Conservation (phyloP, 2,113 vertebrate species). For the Burhinus bistriatus region DNA sequence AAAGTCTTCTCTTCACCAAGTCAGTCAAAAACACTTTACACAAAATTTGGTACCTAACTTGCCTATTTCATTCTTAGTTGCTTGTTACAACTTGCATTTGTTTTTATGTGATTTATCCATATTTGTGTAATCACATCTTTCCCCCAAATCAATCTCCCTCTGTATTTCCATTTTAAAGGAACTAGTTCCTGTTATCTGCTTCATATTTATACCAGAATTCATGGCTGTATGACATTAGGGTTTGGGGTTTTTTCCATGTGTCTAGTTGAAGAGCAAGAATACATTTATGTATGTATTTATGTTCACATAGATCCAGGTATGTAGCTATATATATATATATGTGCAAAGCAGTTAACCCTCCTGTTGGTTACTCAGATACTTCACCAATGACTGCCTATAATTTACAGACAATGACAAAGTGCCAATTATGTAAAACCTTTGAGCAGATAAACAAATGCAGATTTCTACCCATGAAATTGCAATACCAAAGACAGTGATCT, state of each 20-base stretch:
- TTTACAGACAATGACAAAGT: background rate
- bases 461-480: background rate
- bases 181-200: background rate
- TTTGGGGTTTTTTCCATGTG: background rate
- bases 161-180: background rate
- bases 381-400: background rate
- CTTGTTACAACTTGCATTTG: background rate
- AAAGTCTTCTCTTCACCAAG: background rate
- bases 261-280: background rate
- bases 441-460: background rate
- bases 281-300: background rate
- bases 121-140: background rate
- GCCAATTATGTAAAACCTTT: constrained; percentile 8
- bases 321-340: background rate
- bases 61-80: background rate
- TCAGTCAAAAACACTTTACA: background rate
- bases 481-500: background rate
- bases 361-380: background rate
- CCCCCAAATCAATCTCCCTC: background rate
- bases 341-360: background rate
- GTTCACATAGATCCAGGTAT: background rate
- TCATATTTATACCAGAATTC: background rate
- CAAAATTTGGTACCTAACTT: background rate
- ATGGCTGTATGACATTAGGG: background rate
- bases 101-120: background rate